Evolutionary conservation across 2,797 vertebrate species (phyloP).

Genomic region (Lepilemur septentrionalis): DNA sequence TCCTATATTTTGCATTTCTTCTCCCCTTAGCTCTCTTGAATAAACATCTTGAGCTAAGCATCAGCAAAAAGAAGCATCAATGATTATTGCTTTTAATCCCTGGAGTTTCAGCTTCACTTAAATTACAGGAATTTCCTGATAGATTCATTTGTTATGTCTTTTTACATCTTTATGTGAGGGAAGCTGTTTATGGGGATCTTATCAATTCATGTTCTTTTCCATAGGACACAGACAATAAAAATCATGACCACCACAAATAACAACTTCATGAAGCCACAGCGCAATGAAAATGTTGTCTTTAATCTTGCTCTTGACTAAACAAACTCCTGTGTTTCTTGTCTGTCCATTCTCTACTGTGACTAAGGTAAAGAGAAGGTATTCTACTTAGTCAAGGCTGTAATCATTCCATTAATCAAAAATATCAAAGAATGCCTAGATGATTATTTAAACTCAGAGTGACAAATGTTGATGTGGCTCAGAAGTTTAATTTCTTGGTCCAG

Average conservation of each 20-base stretch:
- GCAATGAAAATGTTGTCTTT: conserved; percentile 18
- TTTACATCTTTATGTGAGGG: conserved; percentile 1
- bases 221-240: neutral
- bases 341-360: neutral
- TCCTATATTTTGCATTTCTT: neutral
- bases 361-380: neutral
- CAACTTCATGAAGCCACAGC: neutral
- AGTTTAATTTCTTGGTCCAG: neutral
- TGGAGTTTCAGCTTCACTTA: conserved; percentile 26
- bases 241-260: neutral
- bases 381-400: neutral
- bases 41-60: conserved; percentile 6
- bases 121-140: conserved; percentile 6
- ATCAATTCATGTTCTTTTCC: neutral
- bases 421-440: neutral
- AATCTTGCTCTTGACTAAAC: neutral
- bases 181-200: neutral
- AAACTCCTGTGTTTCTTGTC: neutral
- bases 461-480: neutral
- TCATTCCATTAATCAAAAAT: neutral
- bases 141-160: neutral
- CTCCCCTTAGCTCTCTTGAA: neutral
- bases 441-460: conserved; percentile 13
- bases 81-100: neutral
- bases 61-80: neutral